A percentile compares a stretch with the other conserved stretches of the same genome.
Evolutionary conservation across 2,113 vertebrate genomes (phyloP).

Genomic region (Cricetomys ansorgei): DNA sequence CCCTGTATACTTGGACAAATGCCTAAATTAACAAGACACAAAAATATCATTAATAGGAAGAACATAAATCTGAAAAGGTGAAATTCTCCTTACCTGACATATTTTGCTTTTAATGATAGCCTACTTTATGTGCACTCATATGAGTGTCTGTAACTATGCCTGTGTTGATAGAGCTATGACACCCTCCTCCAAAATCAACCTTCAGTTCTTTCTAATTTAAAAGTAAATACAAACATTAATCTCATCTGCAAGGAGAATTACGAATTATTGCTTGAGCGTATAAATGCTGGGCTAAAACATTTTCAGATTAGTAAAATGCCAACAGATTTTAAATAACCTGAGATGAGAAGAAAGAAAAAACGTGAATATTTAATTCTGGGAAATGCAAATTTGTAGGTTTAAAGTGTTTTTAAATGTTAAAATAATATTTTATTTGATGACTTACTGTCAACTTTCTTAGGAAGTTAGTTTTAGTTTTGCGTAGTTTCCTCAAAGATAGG

Average conservation of each 20-base stretch:
- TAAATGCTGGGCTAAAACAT: background rate
- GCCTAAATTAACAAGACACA: background rate
- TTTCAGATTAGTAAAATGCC: constrained; percentile 4
- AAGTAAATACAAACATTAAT: background rate
- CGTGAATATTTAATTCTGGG: background rate
- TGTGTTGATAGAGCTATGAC: background rate
- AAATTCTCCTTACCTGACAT: constrained; percentile 10
- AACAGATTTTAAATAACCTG: background rate
- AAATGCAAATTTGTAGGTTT: background rate
- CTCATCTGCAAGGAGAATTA: background rate
- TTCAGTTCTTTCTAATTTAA: constrained; percentile 40
- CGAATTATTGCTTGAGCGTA: background rate
- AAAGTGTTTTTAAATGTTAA: background rate
- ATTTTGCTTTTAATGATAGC: constrained; percentile 26
- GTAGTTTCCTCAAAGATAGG: background rate
- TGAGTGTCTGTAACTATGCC: background rate
- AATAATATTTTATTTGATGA: background rate
- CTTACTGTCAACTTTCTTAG: background rate
- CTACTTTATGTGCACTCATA: background rate
- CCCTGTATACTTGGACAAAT: background rate
- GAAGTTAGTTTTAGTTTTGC: constrained; percentile 39
- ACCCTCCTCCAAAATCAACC: background rate
- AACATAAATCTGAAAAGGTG: constrained; percentile 12
- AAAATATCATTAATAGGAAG: constrained; percentile 8
- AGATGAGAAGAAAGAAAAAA: background rate